Evolutionary conservation across 2,888 invertebrate genomes (phyloP), one percentile per base, ranked within the genome.

Genomic region (Apoderus coryli): DNA sequence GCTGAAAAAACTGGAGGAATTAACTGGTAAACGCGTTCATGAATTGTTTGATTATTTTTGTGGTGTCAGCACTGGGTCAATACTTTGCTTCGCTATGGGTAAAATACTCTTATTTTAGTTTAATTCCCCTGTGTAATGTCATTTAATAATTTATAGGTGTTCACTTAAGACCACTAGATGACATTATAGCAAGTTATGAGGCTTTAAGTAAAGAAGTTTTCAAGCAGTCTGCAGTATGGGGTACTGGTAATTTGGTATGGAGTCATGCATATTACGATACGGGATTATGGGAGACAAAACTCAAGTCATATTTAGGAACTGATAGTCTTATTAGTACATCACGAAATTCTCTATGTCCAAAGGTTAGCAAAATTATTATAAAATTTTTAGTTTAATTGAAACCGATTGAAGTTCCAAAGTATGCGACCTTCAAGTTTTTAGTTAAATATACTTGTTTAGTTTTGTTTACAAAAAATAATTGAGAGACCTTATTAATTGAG

Each of bases 191-290:
- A 22, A 49, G 67, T 32, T 76, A 76, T 45, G 65, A 64, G 42
- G 62, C 63, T 35, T 48, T 73, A 31, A 71, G 72, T 44, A 57
- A 57, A 3, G 65, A 70, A 53, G 66, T 79, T 41, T 80, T 80
- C 48, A 69, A 63, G 4, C 72, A 74, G 41, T 70, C 65, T 37
- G 53, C 68, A 4, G 52, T 76, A 28, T 54, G 64, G 57, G 82
- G 84, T 10, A 74, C 80, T 2, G 72, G 76, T 14, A 71, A 72
- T 31, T 63, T 88, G 25, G 70, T 88, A 12, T 78, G 76, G 73
- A 73, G 71, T 32, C 85, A 88, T 52, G 74, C 85, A 0, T 89
- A 85, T 58, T 89, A 90, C 56, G 81, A 89, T 51, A 82, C 86
- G 0, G 65, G 66, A 1, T 62, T 76, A 5, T 89, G 85, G 82